Evolutionary conservation across 2,888 invertebrate genomes (phyloP).

Genomic region (Branchipolynoe longqiensis): DNA sequence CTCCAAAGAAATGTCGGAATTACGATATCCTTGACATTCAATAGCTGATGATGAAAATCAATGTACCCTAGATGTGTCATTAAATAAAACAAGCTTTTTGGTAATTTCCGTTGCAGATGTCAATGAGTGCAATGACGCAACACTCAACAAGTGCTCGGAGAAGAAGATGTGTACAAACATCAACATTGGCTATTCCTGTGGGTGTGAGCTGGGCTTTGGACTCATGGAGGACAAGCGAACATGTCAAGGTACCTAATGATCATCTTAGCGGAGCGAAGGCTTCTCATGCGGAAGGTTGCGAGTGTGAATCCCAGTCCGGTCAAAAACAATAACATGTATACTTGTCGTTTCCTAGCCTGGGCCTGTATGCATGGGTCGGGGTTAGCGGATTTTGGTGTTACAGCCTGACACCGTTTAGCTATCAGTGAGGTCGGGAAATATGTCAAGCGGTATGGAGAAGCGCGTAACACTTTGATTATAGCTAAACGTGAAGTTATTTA

Average conservation of each 20-base stretch:
- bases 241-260: conserved; percentile 85
- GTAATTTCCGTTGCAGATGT: not conserved
- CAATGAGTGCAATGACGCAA: not conserved
- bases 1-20: too few species aligned
- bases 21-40: too few species aligned
- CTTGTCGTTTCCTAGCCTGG: not conserved
- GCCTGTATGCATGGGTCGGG: not conserved
- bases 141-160: not conserved
- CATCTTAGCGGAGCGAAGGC: not conserved
- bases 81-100: too few species aligned
- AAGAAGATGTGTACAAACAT: not conserved
- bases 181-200: conserved; percentile 89
- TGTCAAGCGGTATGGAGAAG: too few species aligned
- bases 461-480: too few species aligned
- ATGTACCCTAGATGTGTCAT: too few species aligned
- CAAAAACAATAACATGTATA: not conserved
- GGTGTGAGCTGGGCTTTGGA: conserved; percentile 87
- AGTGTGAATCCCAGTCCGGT: not conserved
- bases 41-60: too few species aligned
- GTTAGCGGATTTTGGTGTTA: too few species aligned
- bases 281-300: too few species aligned
- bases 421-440: too few species aligned
- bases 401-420: too few species aligned
- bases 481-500: too few species aligned
- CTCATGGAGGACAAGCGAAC: conserved; percentile 89